Evolutionary conservation across 2,888 invertebrate species (phyloP), one percentile per base, ranked within the genome.

Genomic region (Machimus rusticus): DNA sequence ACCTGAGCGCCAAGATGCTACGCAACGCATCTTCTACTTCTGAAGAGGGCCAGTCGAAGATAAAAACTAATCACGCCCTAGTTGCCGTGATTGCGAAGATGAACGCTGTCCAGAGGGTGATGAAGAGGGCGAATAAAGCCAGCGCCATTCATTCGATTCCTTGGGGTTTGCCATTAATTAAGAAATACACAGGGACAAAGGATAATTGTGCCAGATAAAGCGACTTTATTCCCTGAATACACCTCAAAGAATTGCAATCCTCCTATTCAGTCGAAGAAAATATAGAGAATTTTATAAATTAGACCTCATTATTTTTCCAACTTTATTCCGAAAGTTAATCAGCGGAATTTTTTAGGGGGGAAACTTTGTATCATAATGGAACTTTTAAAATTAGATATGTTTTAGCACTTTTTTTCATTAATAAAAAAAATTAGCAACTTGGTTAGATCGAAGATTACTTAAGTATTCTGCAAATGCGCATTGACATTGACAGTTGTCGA

Each of bases 1-100:
- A 82, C 46, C 57, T 82, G 28, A 51, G 34, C 37, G 55, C 57
- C 28, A 9, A 55, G 55, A 55, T 82, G 55, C 57, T 82, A 82
- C 82, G 82, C 34, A 46, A 46, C 43, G 16, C 34, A 74, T 74
- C 51, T 28, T 76, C 37, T n/a, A 82, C 82, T 66, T 82, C 82
- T 66, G 82, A 57, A 82, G 57, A 82, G 23, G 37, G 37, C 34
- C 34, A 82, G 37, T 51, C 28, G 14, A 46, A 79, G 79, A 51
- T 79, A 37, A 66, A 82, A 82, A 82, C 57, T 57, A 57, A 82
- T 82, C 82, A 82, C 82, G 82, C 66, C 82, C 66, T 55, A 82
- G 82, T 34, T 82, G 57, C 55, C 19, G 57, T 82, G 66, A 34
- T 82, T 82, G 37, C 31, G 51, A 37, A 31, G 76, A 76, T 76